Evolutionary conservation across 35 echinoderm and acorn worm genomes (phyloP), one percentile per base, ranked within the genome.

Genomic region (Ptychodera flava): DNA sequence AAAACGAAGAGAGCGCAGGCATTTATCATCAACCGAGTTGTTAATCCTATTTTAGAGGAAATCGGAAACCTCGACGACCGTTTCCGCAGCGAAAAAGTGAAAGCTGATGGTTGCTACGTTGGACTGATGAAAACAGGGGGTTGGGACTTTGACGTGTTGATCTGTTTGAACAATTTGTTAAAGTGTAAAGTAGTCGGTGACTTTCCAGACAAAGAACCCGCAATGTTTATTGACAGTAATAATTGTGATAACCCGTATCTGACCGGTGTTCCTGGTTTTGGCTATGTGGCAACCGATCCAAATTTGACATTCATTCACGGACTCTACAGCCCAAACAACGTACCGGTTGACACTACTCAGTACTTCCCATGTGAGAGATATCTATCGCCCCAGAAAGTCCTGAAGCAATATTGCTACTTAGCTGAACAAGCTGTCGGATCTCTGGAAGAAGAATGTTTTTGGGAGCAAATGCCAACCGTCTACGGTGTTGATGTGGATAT

Each of bases 241-340:
- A 33, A 80, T 28, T 88, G 91, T 33, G 91, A 88, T n/a, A 92
- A 92, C 83, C 91, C 91, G 12, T 92, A 92, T 81, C 81, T 92
- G 29, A 77, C 78, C 27, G 45, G 79, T 22, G 14, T 92, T 31
- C 86, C 53, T 0, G 85, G 91, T 1, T 92, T 92, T 38, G 91
- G 91, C 30, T 92, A 82, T 29, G 80, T 92, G 35, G 29, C 78
- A 16, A 83, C 86, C 6, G 91, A 92, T 37, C 32, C 91, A 28
- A 28, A 35, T 36, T 80, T 89, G 33, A 79, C 85, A 1, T 82
- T 92, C 30, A 12, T 79, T 64, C 91, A 92, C 32, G 91, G 88
- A 88, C 78, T 92, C 53, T 64, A 38, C 28, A 78, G 80, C 30
- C 77, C 64, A 37, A 36, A 88, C 35, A 80, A 88, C 22, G 86